Evolutionary conservation across 1,140 invertebrate genomes (phyloP).

Genomic region (Mercenaria mercenaria): DNA sequence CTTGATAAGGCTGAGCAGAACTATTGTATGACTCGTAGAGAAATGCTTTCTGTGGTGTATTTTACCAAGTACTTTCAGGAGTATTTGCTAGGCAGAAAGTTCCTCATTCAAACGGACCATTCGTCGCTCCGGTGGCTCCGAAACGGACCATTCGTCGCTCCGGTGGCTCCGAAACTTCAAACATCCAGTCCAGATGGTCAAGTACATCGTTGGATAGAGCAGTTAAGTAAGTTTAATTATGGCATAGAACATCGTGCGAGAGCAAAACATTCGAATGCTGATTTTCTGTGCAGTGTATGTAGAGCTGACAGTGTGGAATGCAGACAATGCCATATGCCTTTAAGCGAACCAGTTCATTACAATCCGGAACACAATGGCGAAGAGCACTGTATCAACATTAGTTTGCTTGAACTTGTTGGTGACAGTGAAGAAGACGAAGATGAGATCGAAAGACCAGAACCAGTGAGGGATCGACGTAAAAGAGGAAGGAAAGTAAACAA

Average conservation of each 20-base stretch:
- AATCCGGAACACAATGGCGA: too few species aligned
- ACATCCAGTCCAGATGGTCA: conserved; percentile 11
- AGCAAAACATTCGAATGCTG: conserved; percentile 24
- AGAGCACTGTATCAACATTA: too few species aligned
- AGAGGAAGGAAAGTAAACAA: conserved; percentile 14
- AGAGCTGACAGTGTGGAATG: not conserved
- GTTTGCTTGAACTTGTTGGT: not conserved
- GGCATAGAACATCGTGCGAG: conserved; percentile 21
- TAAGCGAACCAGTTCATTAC: too few species aligned
- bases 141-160: too few species aligned
- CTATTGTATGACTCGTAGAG: conserved; percentile 40
- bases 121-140: conserved; percentile 46
- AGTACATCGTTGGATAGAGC: not conserved
- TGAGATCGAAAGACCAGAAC: not conserved
- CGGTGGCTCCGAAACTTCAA: conserved; percentile 26
- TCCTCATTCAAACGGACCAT: conserved; percentile 20
- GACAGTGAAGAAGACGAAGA: too few species aligned
- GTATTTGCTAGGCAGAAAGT: conserved; percentile 11
- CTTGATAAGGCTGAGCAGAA: conserved; percentile 4
- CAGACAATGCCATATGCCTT: conserved; percentile 45
- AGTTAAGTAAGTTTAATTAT: conserved; percentile 46
- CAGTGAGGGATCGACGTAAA: not conserved
- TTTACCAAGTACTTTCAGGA: conserved; percentile 54
- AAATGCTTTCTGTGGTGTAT: conserved; percentile 25
- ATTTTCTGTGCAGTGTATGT: not conserved